These are phyloP conservation scores for Carassius gibelio DNA, from an alignment of 2,113 vertebrate genomes.

Conservation along the genomic window DNA sequence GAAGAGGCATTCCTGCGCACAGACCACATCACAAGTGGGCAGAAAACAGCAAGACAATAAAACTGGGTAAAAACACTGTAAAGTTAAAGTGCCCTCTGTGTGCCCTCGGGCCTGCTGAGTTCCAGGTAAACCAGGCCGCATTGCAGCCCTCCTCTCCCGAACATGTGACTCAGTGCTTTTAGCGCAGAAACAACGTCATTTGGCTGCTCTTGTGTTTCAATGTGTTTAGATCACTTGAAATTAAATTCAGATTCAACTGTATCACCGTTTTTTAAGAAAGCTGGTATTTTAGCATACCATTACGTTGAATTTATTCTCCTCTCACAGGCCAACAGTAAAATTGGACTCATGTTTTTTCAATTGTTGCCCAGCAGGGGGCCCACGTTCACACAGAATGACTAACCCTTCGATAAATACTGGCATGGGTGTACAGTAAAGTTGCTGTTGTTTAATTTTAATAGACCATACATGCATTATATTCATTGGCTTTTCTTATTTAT, in stretches of 20 bases:
- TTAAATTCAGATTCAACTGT: background rate
- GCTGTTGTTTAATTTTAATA: background rate
- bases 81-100: slow-evolving; percentile 47
- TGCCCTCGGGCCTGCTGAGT: slow-evolving; percentile 25
- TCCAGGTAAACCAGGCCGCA: slow-evolving; percentile 39
- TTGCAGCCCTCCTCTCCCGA: background rate
- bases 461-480: background rate
- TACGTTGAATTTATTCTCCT: background rate
- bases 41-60: slow-evolving; percentile 52
- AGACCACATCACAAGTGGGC: slow-evolving; percentile 61
- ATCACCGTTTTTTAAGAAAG: background rate
- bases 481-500: background rate
- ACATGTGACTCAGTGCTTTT: slow-evolving; percentile 6
- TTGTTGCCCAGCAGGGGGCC: slow-evolving; percentile 53
- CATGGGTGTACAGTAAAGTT: background rate
- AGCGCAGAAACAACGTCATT: background rate
- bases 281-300: background rate
- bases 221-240: background rate
- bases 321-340: background rate
- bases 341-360: background rate
- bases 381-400: slow-evolving; percentile 30
- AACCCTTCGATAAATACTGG: background rate
- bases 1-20: slow-evolving; percentile 57
- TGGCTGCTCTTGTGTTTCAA: background rate
- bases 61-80: slow-evolving; percentile 54